phyloP scores from a whole-genome alignment of 2,797 vertebrate species.

The Dendrocincla tyrannina region DNA sequence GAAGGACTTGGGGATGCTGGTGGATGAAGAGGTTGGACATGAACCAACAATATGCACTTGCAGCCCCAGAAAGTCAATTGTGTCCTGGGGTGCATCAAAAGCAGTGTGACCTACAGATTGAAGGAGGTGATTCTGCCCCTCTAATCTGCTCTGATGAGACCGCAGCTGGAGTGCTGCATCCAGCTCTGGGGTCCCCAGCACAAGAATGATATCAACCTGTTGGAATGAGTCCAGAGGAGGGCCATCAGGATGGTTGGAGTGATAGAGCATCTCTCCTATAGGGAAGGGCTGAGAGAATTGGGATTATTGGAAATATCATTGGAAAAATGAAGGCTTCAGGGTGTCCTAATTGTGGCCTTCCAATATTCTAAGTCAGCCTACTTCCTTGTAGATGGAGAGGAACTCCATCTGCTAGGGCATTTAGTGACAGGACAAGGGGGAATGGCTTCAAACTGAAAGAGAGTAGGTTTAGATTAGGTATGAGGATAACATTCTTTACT shows the following conservation, averaged over 20 bases:
- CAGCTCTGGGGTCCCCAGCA: not conserved
- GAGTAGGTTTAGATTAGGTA: not conserved
- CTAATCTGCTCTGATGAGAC: not conserved
- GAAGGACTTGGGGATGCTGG: not conserved
- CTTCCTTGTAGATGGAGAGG: not conserved
- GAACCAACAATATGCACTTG: not conserved
- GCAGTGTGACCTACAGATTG: rapidly evolving
- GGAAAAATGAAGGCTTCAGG: not conserved
- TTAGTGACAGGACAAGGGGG: not conserved
- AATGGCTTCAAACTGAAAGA: not conserved
- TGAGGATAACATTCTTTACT: not conserved
- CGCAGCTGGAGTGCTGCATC: not conserved
- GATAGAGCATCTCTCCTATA: not conserved
- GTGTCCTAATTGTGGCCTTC: not conserved
- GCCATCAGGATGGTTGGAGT: not conserved
- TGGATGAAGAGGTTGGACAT: not conserved
- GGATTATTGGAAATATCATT: not conserved
- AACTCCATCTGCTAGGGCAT: not conserved
- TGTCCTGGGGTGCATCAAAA: not conserved
- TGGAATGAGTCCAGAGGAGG: not conserved
- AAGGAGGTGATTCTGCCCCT: not conserved
- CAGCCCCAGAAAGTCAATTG: rapidly evolving
- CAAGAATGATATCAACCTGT: not conserved
- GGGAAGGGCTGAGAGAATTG: not conserved
- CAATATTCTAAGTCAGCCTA: not conserved